Evolutionary conservation across 2,888 invertebrate species (phyloP).

Genomic region (Watsonalla binaria): DNA sequence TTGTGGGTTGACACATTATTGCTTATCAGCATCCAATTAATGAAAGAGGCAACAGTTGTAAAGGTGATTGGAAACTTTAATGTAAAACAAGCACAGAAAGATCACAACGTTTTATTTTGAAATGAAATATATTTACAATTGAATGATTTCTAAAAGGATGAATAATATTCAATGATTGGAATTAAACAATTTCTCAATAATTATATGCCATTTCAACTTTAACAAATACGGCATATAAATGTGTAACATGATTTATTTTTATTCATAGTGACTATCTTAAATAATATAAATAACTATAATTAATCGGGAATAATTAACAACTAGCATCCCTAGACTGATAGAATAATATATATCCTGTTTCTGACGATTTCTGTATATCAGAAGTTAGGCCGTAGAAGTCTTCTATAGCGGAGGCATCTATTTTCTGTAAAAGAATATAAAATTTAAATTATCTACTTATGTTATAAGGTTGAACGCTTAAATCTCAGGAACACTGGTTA

Average conservation of each 20-base stretch:
- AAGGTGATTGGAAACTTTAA: too few relatives aligned
- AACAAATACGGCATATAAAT: conserved; percentile 65
- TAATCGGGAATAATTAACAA: conserved; percentile 76
- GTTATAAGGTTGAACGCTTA: too few relatives aligned
- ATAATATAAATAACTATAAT: conserved; percentile 68
- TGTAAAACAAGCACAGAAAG: conserved; percentile 30
- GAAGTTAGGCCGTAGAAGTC: conserved; percentile 99
- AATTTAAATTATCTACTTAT: background rate
- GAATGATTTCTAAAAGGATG: conserved; percentile 46
- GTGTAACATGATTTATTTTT: conserved; percentile 58
- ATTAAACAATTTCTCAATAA: conserved; percentile 64
- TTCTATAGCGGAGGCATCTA: conserved; percentile 99
- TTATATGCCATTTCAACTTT: conserved; percentile 70
- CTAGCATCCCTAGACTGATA: conserved; percentile 94
- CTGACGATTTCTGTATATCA: conserved; percentile 99
- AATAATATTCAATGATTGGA: conserved; percentile 50
- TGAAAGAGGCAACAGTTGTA: too few relatives aligned
- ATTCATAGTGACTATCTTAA: conserved; percentile 57
- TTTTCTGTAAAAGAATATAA: conserved; percentile 86
- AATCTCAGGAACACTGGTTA: too few relatives aligned
- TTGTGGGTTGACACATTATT: too few relatives aligned
- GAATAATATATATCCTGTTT: conserved; percentile 99
- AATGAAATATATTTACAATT: conserved; percentile 71
- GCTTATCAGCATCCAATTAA: too few relatives aligned
- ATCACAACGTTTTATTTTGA: conserved; percentile 61